Base-by-base conservation (phyloP, 2,113 vertebrate genomes). In the Alosa alosa region DNA sequence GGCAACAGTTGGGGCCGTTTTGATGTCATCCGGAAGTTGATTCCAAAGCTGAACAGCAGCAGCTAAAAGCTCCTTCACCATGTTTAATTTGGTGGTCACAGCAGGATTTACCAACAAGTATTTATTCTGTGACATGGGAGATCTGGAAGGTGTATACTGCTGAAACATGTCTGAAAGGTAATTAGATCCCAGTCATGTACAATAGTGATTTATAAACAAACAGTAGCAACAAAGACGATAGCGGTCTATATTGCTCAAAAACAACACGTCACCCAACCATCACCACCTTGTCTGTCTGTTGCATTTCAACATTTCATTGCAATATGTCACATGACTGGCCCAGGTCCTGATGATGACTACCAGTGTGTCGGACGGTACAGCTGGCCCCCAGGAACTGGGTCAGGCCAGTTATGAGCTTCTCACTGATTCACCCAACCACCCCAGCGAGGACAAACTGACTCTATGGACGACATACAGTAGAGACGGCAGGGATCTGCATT, bases 381-480 rank as follows among this genome's bases (percentile, higher is more conserved):
- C 72, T 78, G 72, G 72, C 31, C 15, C 11, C 13, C 25, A 36
- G 10, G 72, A 78, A 78, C 72, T 78, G 31, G 25, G 39, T 36
- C 72, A 78, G 25, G 72, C 72, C 72, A 78, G 64, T 78, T 78
- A 78, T 78, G 72, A 41, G 72, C 39, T 17, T 39, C 72, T 17
- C 5, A 25, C n/a, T 68, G 64, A 64, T 22, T 25, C 57, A 64
- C 22, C 57, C 57, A 64, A 17, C 52, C 18, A 20, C 13, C 57
- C 57, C 20, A 6, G 2, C n/a, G 13, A 15, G 10, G 72, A 15
- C 36, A 17, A 1, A 78, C 25, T 78, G 72, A 5, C 13, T 78
- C 31, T 5, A 78, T 41, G 72, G 72, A 78, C 31, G 68, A 36
- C 25, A 17, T 3, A n/a, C n/a, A n/a, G n/a, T n/a, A 17, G 31